Percentiles rank a stretch among this genome's conserved stretches.
Conservation (phyloP, 92 coral and sea anemone genomes). For the Zoanthus gigantus region DNA sequence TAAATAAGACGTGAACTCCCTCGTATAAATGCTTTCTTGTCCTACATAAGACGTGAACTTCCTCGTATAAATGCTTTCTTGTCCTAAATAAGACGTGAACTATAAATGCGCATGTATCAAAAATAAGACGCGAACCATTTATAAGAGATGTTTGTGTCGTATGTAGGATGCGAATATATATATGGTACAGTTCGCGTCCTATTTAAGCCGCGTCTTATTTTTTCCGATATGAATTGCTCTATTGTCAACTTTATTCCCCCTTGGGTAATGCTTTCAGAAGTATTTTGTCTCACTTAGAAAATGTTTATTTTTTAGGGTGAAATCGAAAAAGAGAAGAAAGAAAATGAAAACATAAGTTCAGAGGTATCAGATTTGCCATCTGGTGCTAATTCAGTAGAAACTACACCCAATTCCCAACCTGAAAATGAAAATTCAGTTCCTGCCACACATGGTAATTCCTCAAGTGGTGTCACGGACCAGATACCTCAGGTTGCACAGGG, state of each 20-base stretch:
- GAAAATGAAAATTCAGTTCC: background rate
- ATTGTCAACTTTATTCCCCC: background rate
- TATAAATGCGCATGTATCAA: too few relatives aligned
- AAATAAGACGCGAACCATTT: too few relatives aligned
- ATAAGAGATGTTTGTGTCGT: too few relatives aligned
- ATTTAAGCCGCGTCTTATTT: too few relatives aligned
- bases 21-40: too few relatives aligned
- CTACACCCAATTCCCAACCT: background rate
- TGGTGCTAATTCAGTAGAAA: background rate
- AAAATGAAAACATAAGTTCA: background rate
- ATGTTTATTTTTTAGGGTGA: constrained; percentile 8
- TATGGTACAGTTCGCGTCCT: too few relatives aligned
- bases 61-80: too few relatives aligned
- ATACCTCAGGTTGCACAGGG: constrained; percentile 19
- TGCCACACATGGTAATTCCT: background rate
- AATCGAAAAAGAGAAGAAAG: constrained; percentile 40
- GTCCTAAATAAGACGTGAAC: too few relatives aligned
- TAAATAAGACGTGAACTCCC: too few relatives aligned
- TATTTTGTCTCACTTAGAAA: background rate
- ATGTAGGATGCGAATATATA: too few relatives aligned
- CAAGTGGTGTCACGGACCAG: background rate
- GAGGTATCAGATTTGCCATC: background rate
- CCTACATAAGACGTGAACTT: too few relatives aligned
- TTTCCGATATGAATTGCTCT: background rate
- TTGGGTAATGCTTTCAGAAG: background rate